Percentiles rank a stretch among this genome's conserved stretches.
These are phyloP conservation scores for Suricata suricatta DNA, from an alignment of 2,113 vertebrate species.

Conservation along the genomic window DNA sequence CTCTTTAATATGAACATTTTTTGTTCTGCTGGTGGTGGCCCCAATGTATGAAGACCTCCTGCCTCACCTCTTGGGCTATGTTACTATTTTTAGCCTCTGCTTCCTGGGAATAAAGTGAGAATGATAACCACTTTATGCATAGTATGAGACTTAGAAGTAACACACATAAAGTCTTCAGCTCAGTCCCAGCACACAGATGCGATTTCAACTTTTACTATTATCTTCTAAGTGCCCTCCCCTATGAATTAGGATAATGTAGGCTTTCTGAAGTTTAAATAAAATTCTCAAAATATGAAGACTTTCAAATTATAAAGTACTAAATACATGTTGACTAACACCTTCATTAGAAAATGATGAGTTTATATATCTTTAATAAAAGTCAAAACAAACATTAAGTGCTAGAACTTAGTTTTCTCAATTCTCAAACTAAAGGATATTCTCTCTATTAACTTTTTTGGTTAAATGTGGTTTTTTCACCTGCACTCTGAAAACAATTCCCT, in stretches of 20 bases:
- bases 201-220: not conserved
- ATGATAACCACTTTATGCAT: not conserved
- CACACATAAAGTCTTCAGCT: not conserved
- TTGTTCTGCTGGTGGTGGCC: not conserved
- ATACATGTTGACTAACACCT: not conserved
- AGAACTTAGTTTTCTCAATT: not conserved
- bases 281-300: not conserved
- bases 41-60: not conserved
- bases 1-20: not conserved
- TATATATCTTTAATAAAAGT: not conserved
- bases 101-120: not conserved
- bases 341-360: not conserved
- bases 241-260: not conserved
- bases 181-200: not conserved
- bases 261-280: conserved; percentile 27
- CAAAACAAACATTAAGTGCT: not conserved
- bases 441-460: not conserved
- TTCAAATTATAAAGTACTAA: not conserved
- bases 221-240: not conserved
- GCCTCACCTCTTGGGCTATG: not conserved
- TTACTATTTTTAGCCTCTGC: not conserved
- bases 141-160: not conserved
- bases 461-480: not conserved
- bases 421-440: not conserved
- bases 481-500: not conserved